Evolutionary conservation across 2,797 vertebrate genomes (phyloP).

Genomic region (Arremon brunneinucha): DNA sequence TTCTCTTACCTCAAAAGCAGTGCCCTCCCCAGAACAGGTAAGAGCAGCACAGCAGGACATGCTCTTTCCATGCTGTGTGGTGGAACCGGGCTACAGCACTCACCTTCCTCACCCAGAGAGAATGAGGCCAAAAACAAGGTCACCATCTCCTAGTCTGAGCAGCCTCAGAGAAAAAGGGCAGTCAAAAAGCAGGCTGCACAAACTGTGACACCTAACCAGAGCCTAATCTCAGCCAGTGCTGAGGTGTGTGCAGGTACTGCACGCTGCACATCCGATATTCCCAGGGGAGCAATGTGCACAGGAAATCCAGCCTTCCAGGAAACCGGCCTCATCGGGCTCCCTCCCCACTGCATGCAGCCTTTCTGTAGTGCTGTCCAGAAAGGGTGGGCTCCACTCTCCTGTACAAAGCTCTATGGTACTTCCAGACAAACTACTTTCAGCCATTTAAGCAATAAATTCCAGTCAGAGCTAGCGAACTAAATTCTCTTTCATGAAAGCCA

Average conservation of each 20-base stretch:
- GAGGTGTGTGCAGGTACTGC: neutral
- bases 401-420: neutral
- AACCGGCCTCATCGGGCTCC: neutral
- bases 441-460: neutral
- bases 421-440: neutral
- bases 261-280: neutral
- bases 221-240: neutral
- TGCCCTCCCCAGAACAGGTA: neutral
- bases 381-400: neutral
- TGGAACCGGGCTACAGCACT: neutral
- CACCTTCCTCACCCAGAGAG: neutral
- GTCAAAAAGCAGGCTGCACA: neutral
- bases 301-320: slow-evolving; percentile 38
- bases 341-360: neutral
- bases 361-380: neutral
- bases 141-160: neutral
- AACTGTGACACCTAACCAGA: neutral
- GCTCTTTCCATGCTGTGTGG: neutral
- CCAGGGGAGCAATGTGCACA: neutral
- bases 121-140: slow-evolving; percentile 13
- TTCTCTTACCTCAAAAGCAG: neutral
- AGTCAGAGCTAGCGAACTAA: neutral
- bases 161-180: neutral
- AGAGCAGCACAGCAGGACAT: neutral
- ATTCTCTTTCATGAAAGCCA: neutral